Conservation (phyloP, 2,113 vertebrate genomes). For the Poeciliopsis occidentalis region DNA sequence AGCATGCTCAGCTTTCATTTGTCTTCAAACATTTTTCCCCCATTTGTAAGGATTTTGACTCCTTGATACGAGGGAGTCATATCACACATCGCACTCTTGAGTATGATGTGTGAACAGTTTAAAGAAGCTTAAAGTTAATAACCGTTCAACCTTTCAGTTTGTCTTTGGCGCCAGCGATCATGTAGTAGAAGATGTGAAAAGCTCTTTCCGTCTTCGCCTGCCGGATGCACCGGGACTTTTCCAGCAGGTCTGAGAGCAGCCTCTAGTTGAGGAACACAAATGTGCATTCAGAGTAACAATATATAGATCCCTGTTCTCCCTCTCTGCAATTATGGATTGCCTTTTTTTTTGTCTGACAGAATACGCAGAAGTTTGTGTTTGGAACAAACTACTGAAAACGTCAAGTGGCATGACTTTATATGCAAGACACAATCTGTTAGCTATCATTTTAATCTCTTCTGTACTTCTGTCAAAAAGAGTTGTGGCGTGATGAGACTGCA, state of each 20-base stretch:
- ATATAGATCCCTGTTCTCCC: no score
- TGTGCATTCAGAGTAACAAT: neutral
- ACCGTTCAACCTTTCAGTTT: slow-evolving; percentile 68
- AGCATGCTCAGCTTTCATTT: neutral
- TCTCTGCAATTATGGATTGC: neutral
- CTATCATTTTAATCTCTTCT: no score
- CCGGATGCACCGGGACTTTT: slow-evolving; percentile 96
- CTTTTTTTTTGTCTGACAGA: neutral
- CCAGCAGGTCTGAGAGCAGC: slow-evolving; percentile 86
- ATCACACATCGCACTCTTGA: no score
- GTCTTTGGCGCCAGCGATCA: slow-evolving; percentile 87
- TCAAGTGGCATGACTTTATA: neutral
- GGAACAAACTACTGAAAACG: neutral
- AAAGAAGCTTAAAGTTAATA: neutral
- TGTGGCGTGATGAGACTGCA: neutral
- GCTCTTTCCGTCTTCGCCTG: slow-evolving; percentile 95
- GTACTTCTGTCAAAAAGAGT: no score
- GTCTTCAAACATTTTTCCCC: neutral
- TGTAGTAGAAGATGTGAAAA: slow-evolving; percentile 98
- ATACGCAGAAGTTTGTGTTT: neutral
- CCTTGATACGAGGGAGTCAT: no score
- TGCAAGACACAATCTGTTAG: neutral
- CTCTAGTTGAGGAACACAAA: slow-evolving; percentile 58
- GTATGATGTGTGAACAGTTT: no score
- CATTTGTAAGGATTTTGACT: neutral